Evolutionary conservation across 2,888 invertebrate species (phyloP), one percentile per base, ranked within the genome.

Genomic region (Epirrhoe alternata): DNA sequence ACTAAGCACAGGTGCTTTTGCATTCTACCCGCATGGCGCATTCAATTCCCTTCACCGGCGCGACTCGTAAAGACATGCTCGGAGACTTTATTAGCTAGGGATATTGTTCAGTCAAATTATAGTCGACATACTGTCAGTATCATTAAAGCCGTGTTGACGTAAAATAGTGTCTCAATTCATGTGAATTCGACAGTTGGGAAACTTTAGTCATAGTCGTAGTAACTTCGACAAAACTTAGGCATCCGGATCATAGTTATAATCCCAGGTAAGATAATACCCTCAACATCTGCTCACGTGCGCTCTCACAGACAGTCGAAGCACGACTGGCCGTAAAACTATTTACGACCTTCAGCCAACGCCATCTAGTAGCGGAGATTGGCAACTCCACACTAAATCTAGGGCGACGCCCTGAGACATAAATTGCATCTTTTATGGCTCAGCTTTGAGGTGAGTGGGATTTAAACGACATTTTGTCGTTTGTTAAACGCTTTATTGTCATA

Each of bases 291-390:
- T 54, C 66, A 77, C 80, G 77, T 83, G 75, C 63, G 50, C 73
- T 68, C 70, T 66, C 68, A 66, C 57, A 63, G 77, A 74, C 74
- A 77, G 81, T 74, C 79, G 65, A 72, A 74, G 69, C 77, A 77
- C 76, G 78, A 84, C 75, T 83, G 77, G 74, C 78, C 74, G 79
- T 90, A 87, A 89, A 90, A 78, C 72, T 42, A 71, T 89, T 91
- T 90, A 92, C 83, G 87, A 86, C 53, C 84, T 83, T 86, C 79
- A 68, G 77, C 74, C 80, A 85, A 68, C 83, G 87, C 88, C 89
- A 91, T 88, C 91, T 90, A 86, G 80, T 71, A 69, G 74, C 84
- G 82, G 84, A 89, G 88, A 90, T 89, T 89, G 88, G 84, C 83
- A 85, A 81, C 85, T 82, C 77, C 65, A 72, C 74, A 74, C 74